Percentiles rank a stretch among this genome's conserved stretches.
These are phyloP conservation scores for Dendrolimus houi DNA, from an alignment of 2,888 invertebrate species.

Conservation along the genomic window DNA sequence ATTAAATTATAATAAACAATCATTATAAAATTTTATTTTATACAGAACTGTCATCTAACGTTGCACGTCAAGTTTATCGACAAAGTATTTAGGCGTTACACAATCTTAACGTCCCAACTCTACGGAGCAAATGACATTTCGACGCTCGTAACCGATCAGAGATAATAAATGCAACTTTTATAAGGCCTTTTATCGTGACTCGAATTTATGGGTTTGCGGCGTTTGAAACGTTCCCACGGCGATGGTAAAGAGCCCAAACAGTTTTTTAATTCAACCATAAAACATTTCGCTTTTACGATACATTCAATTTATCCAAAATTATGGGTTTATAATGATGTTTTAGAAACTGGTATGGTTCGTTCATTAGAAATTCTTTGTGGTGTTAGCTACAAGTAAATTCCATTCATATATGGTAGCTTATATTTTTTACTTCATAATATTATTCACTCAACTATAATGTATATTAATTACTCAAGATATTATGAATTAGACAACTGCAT, in stretches of 20 bases:
- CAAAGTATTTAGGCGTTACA: background rate
- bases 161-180: constrained; percentile 58
- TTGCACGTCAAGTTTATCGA: background rate
- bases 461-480: too few species aligned
- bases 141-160: constrained; percentile 33
- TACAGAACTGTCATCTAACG: background rate
- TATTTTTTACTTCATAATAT: too few species aligned
- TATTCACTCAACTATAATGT: too few species aligned
- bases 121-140: constrained; percentile 14
- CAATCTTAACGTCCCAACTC: background rate
- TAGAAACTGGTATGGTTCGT: constrained; percentile 5
- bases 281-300: constrained; percentile 38
- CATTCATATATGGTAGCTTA: too few species aligned
- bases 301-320: constrained; percentile 32
- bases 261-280: constrained; percentile 42
- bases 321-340: constrained; percentile 3
- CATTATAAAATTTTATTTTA: too few species aligned
- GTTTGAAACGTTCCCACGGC: constrained; percentile 49
- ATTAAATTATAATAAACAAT: too few species aligned
- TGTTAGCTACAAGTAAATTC: background rate
- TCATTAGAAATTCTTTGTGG: background rate
- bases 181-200: constrained; percentile 48
- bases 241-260: constrained; percentile 39
- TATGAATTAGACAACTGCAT: too few species aligned
- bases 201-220: constrained; percentile 43